These are phyloP conservation scores for Anser brachyrhynchus DNA, from an alignment of 2,113 vertebrate genomes.

Conservation along the genomic window DNA sequence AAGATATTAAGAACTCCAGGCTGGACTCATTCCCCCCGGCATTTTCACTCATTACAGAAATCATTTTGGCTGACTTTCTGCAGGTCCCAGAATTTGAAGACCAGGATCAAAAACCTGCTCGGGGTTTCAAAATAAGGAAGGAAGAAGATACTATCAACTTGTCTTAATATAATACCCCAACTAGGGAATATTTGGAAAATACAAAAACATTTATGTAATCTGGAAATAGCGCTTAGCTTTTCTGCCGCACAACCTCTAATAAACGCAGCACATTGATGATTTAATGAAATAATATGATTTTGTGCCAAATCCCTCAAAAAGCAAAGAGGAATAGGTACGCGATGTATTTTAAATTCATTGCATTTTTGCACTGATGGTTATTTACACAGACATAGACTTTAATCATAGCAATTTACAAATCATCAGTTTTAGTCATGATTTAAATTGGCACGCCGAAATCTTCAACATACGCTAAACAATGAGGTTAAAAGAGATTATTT, in stretches of 20 bases:
- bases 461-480: neutral
- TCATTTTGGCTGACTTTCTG: neutral
- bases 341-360: neutral
- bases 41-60: slow-evolving; percentile 5
- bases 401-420: neutral
- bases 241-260: neutral
- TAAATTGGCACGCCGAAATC: neutral
- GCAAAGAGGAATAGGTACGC: neutral
- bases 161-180: neutral
- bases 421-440: neutral
- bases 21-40: neutral
- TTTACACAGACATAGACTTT: neutral
- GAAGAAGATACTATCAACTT: neutral
- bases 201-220: neutral
- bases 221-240: neutral
- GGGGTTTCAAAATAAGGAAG: neutral
- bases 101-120: neutral
- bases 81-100: neutral
- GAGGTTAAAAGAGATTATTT: neutral
- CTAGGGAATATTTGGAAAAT: neutral
- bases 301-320: neutral
- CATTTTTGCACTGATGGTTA: neutral
- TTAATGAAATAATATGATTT: neutral
- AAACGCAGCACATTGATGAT: neutral
- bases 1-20: neutral